Evolutionary conservation across 2,113 vertebrate genomes (phyloP).

Genomic region (Parotia lawesii): DNA sequence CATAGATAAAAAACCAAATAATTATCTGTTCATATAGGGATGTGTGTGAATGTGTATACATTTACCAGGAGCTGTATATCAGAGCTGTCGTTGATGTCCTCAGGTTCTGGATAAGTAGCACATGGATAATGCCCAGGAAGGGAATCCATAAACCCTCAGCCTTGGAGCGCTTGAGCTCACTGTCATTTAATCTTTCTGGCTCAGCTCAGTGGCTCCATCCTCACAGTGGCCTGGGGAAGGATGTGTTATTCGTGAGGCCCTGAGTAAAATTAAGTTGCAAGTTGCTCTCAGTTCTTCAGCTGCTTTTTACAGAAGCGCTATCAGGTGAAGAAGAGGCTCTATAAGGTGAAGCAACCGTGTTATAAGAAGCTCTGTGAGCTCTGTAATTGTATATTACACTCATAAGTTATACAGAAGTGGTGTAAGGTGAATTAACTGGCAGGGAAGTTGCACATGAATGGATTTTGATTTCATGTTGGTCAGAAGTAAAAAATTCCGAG

Average conservation of each 20-base stretch:
- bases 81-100: not conserved
- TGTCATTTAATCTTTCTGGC: not conserved
- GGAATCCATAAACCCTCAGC: not conserved
- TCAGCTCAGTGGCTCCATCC: not conserved
- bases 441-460: not conserved
- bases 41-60: not conserved
- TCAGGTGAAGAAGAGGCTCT: not conserved
- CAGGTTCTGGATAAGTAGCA: not conserved
- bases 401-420: not conserved
- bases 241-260: rapidly evolving
- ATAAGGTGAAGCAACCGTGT: not conserved
- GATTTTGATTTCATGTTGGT: not conserved
- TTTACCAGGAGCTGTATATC: not conserved
- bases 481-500: not conserved
- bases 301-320: not conserved
- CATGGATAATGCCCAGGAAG: rapidly evolving
- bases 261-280: not conserved
- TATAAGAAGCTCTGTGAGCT: not conserved
- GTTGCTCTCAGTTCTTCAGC: not conserved
- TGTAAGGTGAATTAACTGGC: not conserved
- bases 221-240: not conserved
- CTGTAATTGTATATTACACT: not conserved
- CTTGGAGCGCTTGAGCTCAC: not conserved
- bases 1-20: not conserved
- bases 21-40: not conserved